Evolutionary conservation across 2,888 invertebrate genomes (phyloP).

Genomic region (Nasonia oneida): DNA sequence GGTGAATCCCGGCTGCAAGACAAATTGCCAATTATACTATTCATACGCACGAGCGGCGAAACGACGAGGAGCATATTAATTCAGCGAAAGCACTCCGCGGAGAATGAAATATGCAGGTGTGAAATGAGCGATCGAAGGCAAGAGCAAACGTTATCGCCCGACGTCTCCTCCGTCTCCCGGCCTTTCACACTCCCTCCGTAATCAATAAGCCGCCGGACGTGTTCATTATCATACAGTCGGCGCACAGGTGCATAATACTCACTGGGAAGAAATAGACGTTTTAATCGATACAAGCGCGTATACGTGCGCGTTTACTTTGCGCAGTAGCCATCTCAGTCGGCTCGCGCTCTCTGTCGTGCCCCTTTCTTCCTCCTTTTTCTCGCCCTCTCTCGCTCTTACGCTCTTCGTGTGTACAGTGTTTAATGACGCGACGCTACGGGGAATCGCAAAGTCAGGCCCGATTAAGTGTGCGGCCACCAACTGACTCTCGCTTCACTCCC

Average conservation of each 20-base stretch:
- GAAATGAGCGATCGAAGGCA: neutral
- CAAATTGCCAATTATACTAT: neutral
- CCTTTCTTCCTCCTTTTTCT: neutral
- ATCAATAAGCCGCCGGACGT: conserved; percentile 37
- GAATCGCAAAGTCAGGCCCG: conserved; percentile 67
- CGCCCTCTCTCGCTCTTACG: neutral
- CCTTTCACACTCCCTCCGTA: neutral
- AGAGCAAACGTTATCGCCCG: conserved; percentile 12
- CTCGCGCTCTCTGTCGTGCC: neutral
- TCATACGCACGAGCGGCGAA: neutral
- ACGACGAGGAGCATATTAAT: neutral
- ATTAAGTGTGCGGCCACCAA: conserved; percentile 64
- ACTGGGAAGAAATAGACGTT: neutral
- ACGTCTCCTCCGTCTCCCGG: neutral
- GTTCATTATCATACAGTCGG: neutral
- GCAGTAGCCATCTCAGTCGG: no score
- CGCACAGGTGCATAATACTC: neutral
- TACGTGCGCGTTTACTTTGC: neutral
- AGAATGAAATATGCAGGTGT: neutral
- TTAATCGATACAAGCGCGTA: conserved; percentile 15
- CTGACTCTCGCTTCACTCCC: conserved; percentile 37
- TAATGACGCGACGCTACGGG: conserved; percentile 63
- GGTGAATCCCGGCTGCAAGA: neutral
- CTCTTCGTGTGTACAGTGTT: conserved; percentile 54
- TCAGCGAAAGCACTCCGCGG: neutral